Conservation (phyloP, 2,888 invertebrate genomes). For the Falcaria lacertinaria region DNA sequence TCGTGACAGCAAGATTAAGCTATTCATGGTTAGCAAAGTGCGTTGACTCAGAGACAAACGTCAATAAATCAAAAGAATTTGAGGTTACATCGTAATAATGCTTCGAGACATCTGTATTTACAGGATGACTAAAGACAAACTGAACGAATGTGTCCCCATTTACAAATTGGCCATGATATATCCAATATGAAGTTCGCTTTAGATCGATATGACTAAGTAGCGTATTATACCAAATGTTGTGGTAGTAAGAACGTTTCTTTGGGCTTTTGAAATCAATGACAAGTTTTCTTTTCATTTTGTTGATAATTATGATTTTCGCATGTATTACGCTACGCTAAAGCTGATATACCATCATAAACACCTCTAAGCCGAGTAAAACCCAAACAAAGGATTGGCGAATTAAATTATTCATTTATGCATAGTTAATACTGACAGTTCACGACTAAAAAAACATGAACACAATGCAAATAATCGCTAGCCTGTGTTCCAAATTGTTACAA, state of each 20-base stretch:
- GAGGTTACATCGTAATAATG: background rate
- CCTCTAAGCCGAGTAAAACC: background rate
- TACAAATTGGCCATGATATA: constrained; percentile 1
- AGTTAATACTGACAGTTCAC: background rate
- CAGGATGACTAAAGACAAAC: constrained; percentile 1
- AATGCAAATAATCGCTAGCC: constrained; percentile 6
- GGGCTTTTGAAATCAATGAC: too few species aligned
- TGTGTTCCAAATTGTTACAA: constrained; percentile 15
- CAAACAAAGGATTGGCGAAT: background rate
- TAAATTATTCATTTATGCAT: background rate
- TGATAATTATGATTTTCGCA: too few species aligned
- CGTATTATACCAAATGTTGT: too few species aligned
- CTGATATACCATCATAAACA: too few species aligned
- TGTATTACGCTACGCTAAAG: too few species aligned
- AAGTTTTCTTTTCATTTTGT: too few species aligned
- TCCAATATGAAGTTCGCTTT: background rate
- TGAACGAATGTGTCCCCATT: constrained; percentile 3
- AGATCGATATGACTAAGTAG: background rate
- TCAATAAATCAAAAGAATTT: background rate
- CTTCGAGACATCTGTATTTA: constrained; percentile 1
- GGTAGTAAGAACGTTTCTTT: too few species aligned
- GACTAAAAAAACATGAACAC: background rate
- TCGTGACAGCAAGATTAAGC: too few species aligned
- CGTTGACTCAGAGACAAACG: background rate
- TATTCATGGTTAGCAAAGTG: background rate